Percentiles rank a stretch among this genome's conserved stretches.
Conservation (phyloP, 2,888 invertebrate species). For the Hypselothyrea guttata region DNA sequence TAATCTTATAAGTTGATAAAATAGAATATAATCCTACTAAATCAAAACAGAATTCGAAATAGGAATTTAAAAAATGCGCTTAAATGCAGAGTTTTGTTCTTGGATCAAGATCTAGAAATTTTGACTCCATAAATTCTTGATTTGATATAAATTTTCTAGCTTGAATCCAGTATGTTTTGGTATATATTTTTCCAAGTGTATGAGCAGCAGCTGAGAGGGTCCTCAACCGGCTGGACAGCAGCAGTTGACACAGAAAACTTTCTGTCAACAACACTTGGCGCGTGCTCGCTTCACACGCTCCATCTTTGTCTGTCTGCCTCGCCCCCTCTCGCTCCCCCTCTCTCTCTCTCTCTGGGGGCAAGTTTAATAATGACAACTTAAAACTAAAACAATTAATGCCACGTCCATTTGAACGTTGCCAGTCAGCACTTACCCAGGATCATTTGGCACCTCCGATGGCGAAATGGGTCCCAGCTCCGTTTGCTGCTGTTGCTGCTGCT, state of each 20-base stretch:
- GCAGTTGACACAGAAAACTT: constrained; percentile 72
- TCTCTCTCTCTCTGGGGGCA: background rate
- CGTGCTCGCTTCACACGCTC: constrained; percentile 1
- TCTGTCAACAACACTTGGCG: constrained; percentile 69
- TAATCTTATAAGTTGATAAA: no score
- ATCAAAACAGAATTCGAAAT: no score
- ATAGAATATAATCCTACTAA: no score
- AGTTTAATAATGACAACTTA: constrained; percentile 68
- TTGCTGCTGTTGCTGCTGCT: constrained; percentile 83
- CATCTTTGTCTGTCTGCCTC: background rate
- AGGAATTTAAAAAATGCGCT: no score
- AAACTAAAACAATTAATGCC: constrained; percentile 78
- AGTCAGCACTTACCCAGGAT: constrained; percentile 90
- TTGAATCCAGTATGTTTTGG: no score
- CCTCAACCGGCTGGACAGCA: constrained; percentile 1
- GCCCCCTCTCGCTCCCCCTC: background rate
- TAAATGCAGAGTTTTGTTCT: no score
- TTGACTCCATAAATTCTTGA: no score
- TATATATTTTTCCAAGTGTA: no score
- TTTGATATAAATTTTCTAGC: no score
- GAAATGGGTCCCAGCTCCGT: constrained; percentile 89
- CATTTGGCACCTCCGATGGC: constrained; percentile 96
- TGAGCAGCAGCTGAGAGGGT: constrained; percentile 10
- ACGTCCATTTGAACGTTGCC: constrained; percentile 43
- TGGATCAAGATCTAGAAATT: no score